Conservation (phyloP, 1,140 invertebrate species). For the Panagrolaimus sp. region DNA sequence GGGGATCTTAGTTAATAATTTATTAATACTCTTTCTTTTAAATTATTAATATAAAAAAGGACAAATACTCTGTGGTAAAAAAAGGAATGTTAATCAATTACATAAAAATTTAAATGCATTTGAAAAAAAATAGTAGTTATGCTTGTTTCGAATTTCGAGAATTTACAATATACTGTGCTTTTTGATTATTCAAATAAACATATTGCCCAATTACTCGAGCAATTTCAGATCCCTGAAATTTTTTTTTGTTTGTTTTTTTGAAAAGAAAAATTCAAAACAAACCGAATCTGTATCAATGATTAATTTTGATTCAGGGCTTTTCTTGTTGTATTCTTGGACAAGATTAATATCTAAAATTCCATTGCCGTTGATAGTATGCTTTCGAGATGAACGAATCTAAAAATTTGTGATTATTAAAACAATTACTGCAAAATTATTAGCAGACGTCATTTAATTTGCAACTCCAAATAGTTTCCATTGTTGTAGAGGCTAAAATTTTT, state of each 20-base stretch:
- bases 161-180: slow-evolving; percentile 6
- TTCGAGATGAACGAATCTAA: slow-evolving; percentile 31
- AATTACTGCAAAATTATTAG: slow-evolving; percentile 57
- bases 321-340: slow-evolving; percentile 91
- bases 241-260: slow-evolving; percentile 18
- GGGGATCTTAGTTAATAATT: too few relatives aligned
- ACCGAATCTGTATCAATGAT: slow-evolving; percentile 92
- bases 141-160: neutral
- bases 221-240: slow-evolving; percentile 65
- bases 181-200: slow-evolving; percentile 64
- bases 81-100: too few relatives aligned
- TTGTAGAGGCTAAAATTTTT: slow-evolving; percentile 17
- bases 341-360: slow-evolving; percentile 68
- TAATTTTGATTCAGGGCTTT: slow-evolving; percentile 75
- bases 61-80: too few relatives aligned
- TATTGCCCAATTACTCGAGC: slow-evolving; percentile 89
- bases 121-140: neutral
- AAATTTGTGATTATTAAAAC: neutral
- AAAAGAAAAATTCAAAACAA: slow-evolving; percentile 15
- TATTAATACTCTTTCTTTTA: too few relatives aligned
- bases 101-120: too few relatives aligned
- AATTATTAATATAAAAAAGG: too few relatives aligned
- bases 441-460: slow-evolving; percentile 22
- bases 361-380: slow-evolving; percentile 19
- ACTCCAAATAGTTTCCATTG: slow-evolving; percentile 15